Percentiles rank a stretch among this genome's conserved stretches.
Conservation (phyloP, 1,140 invertebrate species). For the Drosophila equinoxialis region DNA sequence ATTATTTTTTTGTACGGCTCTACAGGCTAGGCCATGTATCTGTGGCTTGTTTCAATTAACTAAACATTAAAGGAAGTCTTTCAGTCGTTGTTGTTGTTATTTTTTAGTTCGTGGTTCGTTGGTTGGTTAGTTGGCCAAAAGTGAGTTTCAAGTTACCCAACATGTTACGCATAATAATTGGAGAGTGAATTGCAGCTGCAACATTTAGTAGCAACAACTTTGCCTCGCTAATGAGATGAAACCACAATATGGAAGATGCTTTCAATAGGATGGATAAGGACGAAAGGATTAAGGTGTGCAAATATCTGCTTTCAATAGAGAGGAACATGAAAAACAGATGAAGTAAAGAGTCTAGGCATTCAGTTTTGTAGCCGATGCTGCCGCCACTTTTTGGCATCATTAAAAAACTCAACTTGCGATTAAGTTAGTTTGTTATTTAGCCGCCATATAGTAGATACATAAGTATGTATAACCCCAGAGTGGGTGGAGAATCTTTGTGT, state of each 20-base stretch:
- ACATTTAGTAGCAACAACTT: slow-evolving; percentile 21
- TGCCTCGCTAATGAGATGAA: slow-evolving; percentile 18
- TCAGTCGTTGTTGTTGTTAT: slow-evolving; percentile 60
- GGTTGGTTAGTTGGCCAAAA: slow-evolving; percentile 47
- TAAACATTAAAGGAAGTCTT: slow-evolving; percentile 78
- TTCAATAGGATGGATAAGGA: neutral
- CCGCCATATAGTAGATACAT: neutral
- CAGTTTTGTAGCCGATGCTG: slow-evolving; percentile 22
- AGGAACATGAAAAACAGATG: too few species aligned
- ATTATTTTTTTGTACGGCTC: too few species aligned
- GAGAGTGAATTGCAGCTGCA: slow-evolving; percentile 42
- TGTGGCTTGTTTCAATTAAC: slow-evolving; percentile 68
- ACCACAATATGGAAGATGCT: neutral
- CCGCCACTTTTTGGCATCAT: slow-evolving; percentile 42
- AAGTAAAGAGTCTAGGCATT: neutral
- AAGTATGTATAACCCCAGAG: neutral
- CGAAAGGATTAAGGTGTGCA: neutral
- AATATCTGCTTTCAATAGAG: slow-evolving; percentile 4
- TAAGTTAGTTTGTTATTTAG: slow-evolving; percentile 33
- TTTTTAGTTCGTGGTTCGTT: neutral
- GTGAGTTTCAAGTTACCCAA: slow-evolving; percentile 57
- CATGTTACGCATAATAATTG: slow-evolving; percentile 79
- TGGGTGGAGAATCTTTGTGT: neutral
- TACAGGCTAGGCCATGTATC: neutral
- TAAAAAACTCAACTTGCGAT: slow-evolving; percentile 49